These are phyloP conservation scores for Pangasius sanitwongsei DNA, from an alignment of 2,797 vertebrate genomes.

Conservation along the genomic window DNA sequence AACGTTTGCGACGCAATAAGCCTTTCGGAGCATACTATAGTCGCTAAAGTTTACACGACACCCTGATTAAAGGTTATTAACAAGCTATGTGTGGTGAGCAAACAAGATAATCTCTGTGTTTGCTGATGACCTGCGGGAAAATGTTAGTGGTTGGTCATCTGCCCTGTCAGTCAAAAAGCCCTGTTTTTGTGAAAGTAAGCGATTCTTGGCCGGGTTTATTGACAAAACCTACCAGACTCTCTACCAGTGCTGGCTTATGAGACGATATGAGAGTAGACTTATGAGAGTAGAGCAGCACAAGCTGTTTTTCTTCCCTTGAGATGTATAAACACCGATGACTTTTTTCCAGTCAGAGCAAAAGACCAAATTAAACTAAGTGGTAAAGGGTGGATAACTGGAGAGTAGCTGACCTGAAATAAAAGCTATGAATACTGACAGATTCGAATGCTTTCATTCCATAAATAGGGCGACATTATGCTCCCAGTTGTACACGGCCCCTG, in stretches of 20 bases:
- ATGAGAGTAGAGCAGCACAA: neutral
- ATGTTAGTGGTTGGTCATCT: neutral
- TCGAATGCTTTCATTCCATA: neutral
- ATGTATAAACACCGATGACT: neutral
- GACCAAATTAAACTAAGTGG: neutral
- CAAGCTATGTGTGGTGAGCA: neutral
- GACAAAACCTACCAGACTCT: too few relatives aligned
- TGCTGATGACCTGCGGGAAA: neutral
- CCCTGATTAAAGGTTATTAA: neutral
- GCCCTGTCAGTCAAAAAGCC: neutral
- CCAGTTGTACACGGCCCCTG: neutral
- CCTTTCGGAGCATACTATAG: neutral
- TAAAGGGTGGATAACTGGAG: neutral
- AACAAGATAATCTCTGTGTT: neutral
- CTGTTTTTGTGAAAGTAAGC: neutral
- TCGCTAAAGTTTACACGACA: neutral
- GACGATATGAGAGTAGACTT: too few relatives aligned
- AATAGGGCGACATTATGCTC: neutral
- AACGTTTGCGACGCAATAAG: too few relatives aligned
- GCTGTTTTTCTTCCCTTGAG: neutral
- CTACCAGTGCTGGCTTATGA: neutral
- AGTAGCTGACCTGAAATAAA: neutral
- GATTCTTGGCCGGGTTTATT: neutral
- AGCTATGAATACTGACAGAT: slow-evolving; percentile 5
- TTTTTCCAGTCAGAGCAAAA: neutral